Evolutionary conservation across 2,113 vertebrate genomes (phyloP), one percentile per base, ranked within the genome.

Genomic region (Corydoras sp.): DNA sequence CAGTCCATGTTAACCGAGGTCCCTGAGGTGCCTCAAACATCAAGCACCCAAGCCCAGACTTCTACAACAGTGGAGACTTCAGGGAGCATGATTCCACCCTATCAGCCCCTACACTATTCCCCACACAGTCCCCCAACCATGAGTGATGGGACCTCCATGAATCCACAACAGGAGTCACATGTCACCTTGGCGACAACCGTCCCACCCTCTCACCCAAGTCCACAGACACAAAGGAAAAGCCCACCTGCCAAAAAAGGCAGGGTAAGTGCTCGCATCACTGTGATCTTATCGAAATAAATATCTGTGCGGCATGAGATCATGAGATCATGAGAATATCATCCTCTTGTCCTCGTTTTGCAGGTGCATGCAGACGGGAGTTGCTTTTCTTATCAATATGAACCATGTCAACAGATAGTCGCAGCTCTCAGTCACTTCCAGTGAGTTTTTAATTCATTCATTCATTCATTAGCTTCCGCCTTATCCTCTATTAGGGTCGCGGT

Each of bases 381-480:
- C 58, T 81, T 81, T 65, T 76, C 68, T 4, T 81, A 78, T 62
- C 61, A 58, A 49, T 81, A 81, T 72, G 63, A 76, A 31, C 71
- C 74, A 2, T 50, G 53, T 60, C 71, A 59, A 43, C 61, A 62
- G n/a, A 48, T 81, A n/a, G 30, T 56, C 29, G 18, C 30, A 32
- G 61, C 73, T 56, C 51, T 81, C 15, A 58, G 71, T 48, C 59
- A 29, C 4, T 65, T 53, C 18, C 54, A 63, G 79, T 78, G 24
- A 76, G 79, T 75, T 15, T 43, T 43, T 43, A n/a, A n/a, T n/a
- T n/a, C n/a, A 24, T 24, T 24, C 18, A 24, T 24, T 24, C 18
- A 24, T 24, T 24, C 18, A 24, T 24, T 24, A 24, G 1, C 18
- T 24, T 24, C 18, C 18, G 18, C 18, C 2, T 24, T 24, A 24